Percentiles rank a stretch among this genome's conserved stretches.
Evolutionary conservation across 2,888 invertebrate species (phyloP).

Genomic region (Tetranychus piercei): DNA sequence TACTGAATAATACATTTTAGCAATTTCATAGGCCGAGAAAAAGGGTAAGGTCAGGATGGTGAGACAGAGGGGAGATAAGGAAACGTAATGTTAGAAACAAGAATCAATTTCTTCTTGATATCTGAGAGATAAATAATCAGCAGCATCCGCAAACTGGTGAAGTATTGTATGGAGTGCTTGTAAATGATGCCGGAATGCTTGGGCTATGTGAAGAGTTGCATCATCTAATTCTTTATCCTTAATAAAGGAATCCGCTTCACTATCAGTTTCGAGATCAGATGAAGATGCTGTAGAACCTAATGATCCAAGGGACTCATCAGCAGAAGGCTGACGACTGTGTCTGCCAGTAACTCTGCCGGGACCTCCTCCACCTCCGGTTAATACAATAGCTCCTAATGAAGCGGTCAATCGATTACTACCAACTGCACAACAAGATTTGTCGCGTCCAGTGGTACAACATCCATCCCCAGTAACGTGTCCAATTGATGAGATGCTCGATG

Average conservation of each 20-base stretch:
- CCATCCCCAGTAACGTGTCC: too few relatives aligned
- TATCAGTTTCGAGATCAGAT: conserved; percentile 28
- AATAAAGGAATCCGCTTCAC: conserved; percentile 26
- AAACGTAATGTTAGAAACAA: neutral
- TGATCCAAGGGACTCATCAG: conserved; percentile 26
- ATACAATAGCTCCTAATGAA: neutral
- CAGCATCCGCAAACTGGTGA: conserved; percentile 32
- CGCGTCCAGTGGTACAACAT: neutral
- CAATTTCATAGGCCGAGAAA: neutral
- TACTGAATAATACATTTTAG: too few relatives aligned
- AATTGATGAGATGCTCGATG: conserved; percentile 17
- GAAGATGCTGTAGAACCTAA: conserved; percentile 24
- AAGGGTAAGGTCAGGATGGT: neutral
- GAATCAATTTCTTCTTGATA: conserved; percentile 32
- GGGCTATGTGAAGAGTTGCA: conserved; percentile 30
- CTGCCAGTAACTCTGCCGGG: conserved; percentile 10
- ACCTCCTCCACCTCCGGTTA: conserved; percentile 13
- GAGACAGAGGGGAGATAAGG: neutral
- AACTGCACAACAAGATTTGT: neutral
- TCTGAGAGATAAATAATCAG: conserved; percentile 31
- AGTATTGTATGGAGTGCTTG: conserved; percentile 32
- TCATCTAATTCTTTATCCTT: conserved; percentile 24
- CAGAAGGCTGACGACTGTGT: conserved; percentile 26
- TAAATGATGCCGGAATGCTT: conserved; percentile 32
- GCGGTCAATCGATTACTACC: neutral